Conservation (phyloP, 1,140 invertebrate genomes). For the Copidosoma floridanum region DNA sequence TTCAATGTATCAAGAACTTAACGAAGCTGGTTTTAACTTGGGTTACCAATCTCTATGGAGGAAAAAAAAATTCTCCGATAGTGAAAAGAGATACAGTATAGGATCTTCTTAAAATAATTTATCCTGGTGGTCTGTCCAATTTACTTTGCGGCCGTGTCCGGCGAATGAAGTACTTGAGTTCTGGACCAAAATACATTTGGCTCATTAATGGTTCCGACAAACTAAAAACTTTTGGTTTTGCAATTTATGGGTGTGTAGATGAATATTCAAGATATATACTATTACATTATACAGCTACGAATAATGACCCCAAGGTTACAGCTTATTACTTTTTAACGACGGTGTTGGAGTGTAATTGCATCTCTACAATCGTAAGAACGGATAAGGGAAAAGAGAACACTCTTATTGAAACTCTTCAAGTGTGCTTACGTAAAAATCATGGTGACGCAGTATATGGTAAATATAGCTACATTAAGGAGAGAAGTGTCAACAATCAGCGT, state of each 20-base stretch:
- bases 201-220: slow-evolving; percentile 23
- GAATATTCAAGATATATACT: slow-evolving; percentile 37
- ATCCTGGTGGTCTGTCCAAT: slow-evolving; percentile 15
- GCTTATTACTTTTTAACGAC: slow-evolving; percentile 34
- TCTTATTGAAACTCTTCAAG: background rate
- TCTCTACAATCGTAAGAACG: too few relatives aligned
- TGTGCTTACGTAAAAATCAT: background rate
- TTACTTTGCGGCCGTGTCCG: slow-evolving; percentile 1
- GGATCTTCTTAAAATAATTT: slow-evolving; percentile 8
- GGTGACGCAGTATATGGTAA: background rate
- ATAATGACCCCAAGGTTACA: slow-evolving; percentile 28
- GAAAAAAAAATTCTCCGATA: slow-evolving; percentile 1
- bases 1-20: background rate
- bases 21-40: slow-evolving; percentile 2
- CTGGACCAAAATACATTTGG: slow-evolving; percentile 13
- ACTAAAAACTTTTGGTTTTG: slow-evolving; percentile 39
- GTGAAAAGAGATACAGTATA: slow-evolving; percentile 18
- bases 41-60: slow-evolving; percentile 12
- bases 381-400: slow-evolving; percentile 9
- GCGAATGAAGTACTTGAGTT: slow-evolving; percentile 29
- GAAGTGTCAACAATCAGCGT: background rate
- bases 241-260: slow-evolving; percentile 41
- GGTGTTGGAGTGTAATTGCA: slow-evolving; percentile 15
- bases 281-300: slow-evolving; percentile 31
- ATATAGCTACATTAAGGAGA: slow-evolving; percentile 12